Conservation (phyloP, 2,888 invertebrate genomes). For the Lingula anatina region DNA sequence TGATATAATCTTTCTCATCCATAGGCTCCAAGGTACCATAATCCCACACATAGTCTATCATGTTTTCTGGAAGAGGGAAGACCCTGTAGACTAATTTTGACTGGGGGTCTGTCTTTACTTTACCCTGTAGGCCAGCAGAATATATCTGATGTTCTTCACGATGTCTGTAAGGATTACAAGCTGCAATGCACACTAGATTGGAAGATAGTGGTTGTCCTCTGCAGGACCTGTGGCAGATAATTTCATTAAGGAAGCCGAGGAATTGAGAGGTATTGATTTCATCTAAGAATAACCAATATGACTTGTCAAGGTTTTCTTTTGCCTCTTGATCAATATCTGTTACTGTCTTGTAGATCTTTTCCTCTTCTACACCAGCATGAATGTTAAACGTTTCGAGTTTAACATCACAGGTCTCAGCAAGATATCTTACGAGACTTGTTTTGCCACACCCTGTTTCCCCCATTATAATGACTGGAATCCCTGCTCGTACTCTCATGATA, state of each 20-base stretch:
- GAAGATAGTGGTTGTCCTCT: slow-evolving; percentile 16
- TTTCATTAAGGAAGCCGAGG: slow-evolving; percentile 19
- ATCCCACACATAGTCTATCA: slow-evolving; percentile 30
- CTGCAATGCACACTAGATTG: slow-evolving; percentile 21
- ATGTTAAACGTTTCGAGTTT: slow-evolving; percentile 19
- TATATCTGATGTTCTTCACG: slow-evolving; percentile 13
- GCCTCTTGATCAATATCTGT: slow-evolving; percentile 9
- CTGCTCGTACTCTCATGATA: slow-evolving; percentile 16
- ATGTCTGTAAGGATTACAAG: slow-evolving; percentile 27
- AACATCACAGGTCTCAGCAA: slow-evolving; percentile 18
- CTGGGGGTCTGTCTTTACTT: slow-evolving; percentile 20
- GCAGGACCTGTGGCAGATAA: slow-evolving; percentile 20
- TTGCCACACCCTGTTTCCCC: slow-evolving; percentile 36
- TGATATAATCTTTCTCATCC: slow-evolving; percentile 22
- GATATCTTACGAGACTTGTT: slow-evolving; percentile 23
- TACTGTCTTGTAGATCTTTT: slow-evolving; percentile 11
- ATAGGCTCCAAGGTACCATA: slow-evolving; percentile 21
- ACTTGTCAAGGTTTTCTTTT: not conserved
- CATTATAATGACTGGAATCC: slow-evolving; percentile 26
- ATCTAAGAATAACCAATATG: slow-evolving; percentile 26
- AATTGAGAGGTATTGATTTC: slow-evolving; percentile 28
- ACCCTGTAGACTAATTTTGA: slow-evolving; percentile 26
- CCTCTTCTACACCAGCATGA: slow-evolving; percentile 22
- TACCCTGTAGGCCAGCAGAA: slow-evolving; percentile 21
- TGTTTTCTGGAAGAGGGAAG: slow-evolving; percentile 24